These are phyloP conservation scores for Drosophila subsilvestris DNA, from an alignment of 2,888 invertebrate genomes.

Conservation along the genomic window DNA sequence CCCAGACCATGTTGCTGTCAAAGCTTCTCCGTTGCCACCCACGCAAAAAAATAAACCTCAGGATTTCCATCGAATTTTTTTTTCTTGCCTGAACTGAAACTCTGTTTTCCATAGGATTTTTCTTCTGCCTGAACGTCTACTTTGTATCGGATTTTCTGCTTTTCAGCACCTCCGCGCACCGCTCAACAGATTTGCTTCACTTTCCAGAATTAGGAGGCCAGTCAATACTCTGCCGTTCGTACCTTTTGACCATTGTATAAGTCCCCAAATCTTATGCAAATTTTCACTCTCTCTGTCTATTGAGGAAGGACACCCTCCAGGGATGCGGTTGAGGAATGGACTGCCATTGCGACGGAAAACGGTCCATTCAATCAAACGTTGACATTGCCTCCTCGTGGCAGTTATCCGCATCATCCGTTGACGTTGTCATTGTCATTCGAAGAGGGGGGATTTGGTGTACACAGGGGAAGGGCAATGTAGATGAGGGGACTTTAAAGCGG, in stretches of 20 bases:
- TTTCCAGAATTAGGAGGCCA: neutral
- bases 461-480: neutral
- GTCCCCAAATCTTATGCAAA: slow-evolving; percentile 65
- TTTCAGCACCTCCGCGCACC: neutral
- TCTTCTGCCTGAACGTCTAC: too few relatives aligned
- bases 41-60: neutral
- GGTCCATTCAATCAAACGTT: slow-evolving; percentile 56
- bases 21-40: slow-evolving; percentile 1
- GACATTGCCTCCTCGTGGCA: slow-evolving; percentile 29
- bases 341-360: neutral
- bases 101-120: neutral
- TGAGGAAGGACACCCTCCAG: neutral
- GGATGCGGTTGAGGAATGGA: neutral
- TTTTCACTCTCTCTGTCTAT: slow-evolving; percentile 48
- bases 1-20: neutral
- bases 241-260: slow-evolving; percentile 35
- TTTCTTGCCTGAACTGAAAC: neutral
- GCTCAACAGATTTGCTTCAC: neutral
- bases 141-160: slow-evolving; percentile 22
- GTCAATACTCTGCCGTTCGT: neutral
- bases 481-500: slow-evolving; percentile 61
- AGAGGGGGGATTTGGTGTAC: neutral
- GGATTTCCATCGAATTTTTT: neutral
- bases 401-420: slow-evolving; percentile 20
- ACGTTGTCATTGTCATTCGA: slow-evolving; percentile 35